Evolutionary conservation across 2,888 invertebrate species (phyloP).

Genomic region (Pterostichus niger): DNA sequence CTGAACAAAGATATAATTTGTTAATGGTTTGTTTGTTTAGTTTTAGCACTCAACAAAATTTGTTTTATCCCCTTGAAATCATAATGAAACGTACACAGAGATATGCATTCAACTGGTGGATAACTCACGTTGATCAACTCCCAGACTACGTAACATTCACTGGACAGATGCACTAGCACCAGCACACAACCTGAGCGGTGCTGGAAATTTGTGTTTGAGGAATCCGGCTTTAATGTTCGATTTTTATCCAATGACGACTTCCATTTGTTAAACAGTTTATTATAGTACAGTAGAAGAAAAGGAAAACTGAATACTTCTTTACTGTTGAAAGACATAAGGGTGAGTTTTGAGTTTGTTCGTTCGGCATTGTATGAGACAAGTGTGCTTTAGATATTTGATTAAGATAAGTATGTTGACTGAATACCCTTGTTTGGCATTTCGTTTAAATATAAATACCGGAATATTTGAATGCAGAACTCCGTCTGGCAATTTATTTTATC

Average conservation of each 20-base stretch:
- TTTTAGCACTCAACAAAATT: slow-evolving; percentile 33
- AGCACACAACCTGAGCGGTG: no score
- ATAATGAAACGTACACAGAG: slow-evolving; percentile 39
- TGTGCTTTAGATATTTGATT: slow-evolving; percentile 41
- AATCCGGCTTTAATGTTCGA: slow-evolving; percentile 27
- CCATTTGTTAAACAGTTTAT: slow-evolving; percentile 37
- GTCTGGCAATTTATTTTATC: slow-evolving; percentile 41
- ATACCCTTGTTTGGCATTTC: slow-evolving; percentile 31
- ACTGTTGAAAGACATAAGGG: slow-evolving; percentile 5
- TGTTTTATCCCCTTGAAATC: slow-evolving; percentile 44
- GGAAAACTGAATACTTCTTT: slow-evolving; percentile 10
- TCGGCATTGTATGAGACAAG: slow-evolving; percentile 11
- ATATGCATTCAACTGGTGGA: slow-evolving; percentile 38
- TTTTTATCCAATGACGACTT: slow-evolving; percentile 15
- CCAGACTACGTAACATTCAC: neutral
- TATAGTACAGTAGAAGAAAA: slow-evolving; percentile 9
- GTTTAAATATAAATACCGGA: slow-evolving; percentile 46
- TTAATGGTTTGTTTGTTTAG: slow-evolving; percentile 42
- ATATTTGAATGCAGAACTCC: slow-evolving; percentile 27
- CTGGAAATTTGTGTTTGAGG: neutral
- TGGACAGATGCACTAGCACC: neutral
- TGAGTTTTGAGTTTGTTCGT: neutral
- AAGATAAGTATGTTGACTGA: slow-evolving; percentile 43
- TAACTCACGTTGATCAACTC: slow-evolving; percentile 17
- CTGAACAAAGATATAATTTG: slow-evolving; percentile 47